Evolutionary conservation across 2,113 vertebrate genomes (phyloP).

Genomic region (Accipiter cooperii): DNA sequence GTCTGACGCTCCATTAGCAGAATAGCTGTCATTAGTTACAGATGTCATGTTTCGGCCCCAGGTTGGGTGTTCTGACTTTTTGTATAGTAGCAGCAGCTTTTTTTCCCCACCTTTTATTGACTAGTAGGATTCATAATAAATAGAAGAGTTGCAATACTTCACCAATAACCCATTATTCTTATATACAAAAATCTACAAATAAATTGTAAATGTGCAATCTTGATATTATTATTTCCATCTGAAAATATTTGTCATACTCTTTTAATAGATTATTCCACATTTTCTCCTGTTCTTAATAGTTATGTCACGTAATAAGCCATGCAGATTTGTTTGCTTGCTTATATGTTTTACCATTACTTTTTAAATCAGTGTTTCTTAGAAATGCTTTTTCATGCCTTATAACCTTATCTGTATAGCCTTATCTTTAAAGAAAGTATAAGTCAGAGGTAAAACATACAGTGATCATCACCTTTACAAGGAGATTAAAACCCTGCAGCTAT

Average conservation of each 20-base stretch:
- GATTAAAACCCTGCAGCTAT: background rate
- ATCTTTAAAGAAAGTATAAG: background rate
- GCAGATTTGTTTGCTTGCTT: background rate
- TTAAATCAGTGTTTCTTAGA: background rate
- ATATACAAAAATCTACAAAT: background rate
- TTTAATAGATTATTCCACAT: background rate
- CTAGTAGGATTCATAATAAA: background rate
- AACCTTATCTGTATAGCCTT: background rate
- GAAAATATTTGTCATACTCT: background rate
- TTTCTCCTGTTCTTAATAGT: background rate
- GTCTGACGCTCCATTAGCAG: accelerated
- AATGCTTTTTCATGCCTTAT: background rate
- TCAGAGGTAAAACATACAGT: background rate
- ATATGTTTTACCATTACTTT: background rate
- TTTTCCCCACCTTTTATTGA: background rate
- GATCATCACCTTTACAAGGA: conserved; percentile 3
- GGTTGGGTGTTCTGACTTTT: background rate
- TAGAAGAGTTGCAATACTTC: background rate
- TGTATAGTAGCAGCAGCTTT: background rate
- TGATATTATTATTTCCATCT: background rate
- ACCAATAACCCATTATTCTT: background rate
- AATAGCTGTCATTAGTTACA: background rate
- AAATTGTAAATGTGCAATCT: background rate
- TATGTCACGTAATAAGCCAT: background rate
- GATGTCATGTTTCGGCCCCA: no score